Evolutionary conservation across 2,888 invertebrate genomes (phyloP), one percentile per base, ranked within the genome.

Genomic region (Chaetogeoica ovagalla): DNA sequence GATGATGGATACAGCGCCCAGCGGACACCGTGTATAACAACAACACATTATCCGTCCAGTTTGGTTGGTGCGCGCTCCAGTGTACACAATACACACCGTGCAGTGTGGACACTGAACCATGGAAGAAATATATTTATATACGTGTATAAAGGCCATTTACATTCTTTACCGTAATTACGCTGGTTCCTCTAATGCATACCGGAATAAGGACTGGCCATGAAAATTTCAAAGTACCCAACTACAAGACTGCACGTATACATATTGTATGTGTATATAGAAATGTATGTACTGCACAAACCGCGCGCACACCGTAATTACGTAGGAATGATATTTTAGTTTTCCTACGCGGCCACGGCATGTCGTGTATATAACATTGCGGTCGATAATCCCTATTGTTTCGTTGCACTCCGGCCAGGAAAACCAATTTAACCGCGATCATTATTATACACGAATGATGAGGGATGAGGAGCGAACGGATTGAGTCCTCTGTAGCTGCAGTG

Each of bases 291-390:
- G 17, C 37, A 19, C 19, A 11, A 11, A 57, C 11, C 13, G 57
- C 71, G 71, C 71, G 63, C 79, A 71, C 79, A 43, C 70, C 70
- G 71, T 79, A 79, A 79, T 79, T 79, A 79, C 79, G 57, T 57
- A 55, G 79, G 79, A 79, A 79, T 79, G 79, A 79, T 79, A 79
- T 79, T 79, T 79, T 79, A 71, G 79, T 79, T 79, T 79, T 79
- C 79, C 79, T 23, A 71, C 79, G 77, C 39, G 79, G 43, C 66
- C 75, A 55, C 65, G 74, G 43, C 75, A 48, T 4, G 13, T 13
- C 57, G 55, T 48, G 1, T 57, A 43, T 11, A 7, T 7, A 39
- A 39, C 48, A 68, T 59, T 68, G 66, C 75, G 68, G 75, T 76
- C 75, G 75, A 66, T 66, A 66, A 59, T 76, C 59, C 75, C 75